Conservation (phyloP, 1,140 invertebrate species). For the Platyscapa corneri region DNA sequence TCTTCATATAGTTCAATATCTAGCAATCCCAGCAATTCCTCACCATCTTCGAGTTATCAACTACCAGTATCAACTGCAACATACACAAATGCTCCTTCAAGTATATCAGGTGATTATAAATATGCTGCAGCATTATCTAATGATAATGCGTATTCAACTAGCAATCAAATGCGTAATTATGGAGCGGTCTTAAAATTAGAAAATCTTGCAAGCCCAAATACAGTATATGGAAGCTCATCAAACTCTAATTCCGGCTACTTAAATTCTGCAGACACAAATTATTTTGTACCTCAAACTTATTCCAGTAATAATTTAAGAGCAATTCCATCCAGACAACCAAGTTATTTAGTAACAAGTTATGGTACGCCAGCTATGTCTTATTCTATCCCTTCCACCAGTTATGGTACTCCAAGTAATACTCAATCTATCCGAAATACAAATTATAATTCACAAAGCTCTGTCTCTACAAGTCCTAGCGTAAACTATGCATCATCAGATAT, state of each 20-base stretch:
- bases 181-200: conserved; percentile 33
- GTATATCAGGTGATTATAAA: conserved; percentile 35
- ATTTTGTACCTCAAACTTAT: conserved; percentile 38
- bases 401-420: conserved; percentile 44
- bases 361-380: conserved; percentile 41
- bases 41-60: conserved; percentile 62
- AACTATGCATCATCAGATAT: conserved; percentile 45
- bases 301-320: conserved; percentile 13
- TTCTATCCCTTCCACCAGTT: conserved; percentile 45
- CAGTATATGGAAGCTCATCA: neutral
- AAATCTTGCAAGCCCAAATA: conserved; percentile 52
- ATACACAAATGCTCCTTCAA: conserved; percentile 54
- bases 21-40: conserved; percentile 58
- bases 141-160: conserved; percentile 58
- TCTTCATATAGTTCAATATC: conserved; percentile 51
- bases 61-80: conserved; percentile 61
- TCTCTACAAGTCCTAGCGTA: conserved; percentile 24
- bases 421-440: conserved; percentile 22
- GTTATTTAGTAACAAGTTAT: conserved; percentile 43
- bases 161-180: conserved; percentile 38
- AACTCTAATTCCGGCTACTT: conserved; percentile 13
- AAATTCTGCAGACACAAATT: neutral
- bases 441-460: conserved; percentile 40
- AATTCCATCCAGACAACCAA: conserved; percentile 7
- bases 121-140: conserved; percentile 63